A percentile compares a stretch with the other conserved stretches of the same genome.
Evolutionary conservation across 1,140 invertebrate genomes (phyloP).

Genomic region (Caenorhabditis latens): DNA sequence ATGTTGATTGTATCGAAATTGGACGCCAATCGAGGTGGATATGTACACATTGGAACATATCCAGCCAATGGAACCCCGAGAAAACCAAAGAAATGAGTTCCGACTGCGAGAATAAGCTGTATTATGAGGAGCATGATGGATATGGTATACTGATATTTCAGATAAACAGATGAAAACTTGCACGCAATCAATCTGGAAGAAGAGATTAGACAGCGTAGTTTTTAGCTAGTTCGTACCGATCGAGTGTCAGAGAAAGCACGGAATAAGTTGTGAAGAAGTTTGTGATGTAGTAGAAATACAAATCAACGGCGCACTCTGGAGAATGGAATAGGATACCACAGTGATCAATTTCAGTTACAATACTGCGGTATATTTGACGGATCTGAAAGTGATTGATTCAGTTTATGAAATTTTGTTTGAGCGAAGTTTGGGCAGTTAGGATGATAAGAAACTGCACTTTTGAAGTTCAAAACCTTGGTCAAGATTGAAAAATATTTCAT

Average conservation of each 20-base stretch:
- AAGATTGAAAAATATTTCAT: too few relatives aligned
- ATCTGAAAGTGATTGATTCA: background rate
- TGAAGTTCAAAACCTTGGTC: too few relatives aligned
- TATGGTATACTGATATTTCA: background rate
- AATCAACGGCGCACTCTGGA: background rate
- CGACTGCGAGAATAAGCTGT: background rate
- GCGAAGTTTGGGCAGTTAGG: background rate
- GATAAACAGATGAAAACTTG: background rate
- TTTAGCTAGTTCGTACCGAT: background rate
- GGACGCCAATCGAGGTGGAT: background rate
- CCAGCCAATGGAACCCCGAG: background rate
- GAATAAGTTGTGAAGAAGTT: constrained; percentile 13
- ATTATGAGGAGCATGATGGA: background rate
- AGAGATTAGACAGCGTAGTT: background rate
- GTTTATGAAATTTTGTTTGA: background rate
- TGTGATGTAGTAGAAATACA: constrained; percentile 25
- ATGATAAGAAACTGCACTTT: background rate
- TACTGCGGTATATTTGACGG: background rate
- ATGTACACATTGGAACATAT: constrained; percentile 25
- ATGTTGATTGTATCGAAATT: background rate
- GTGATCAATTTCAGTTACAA: background rate
- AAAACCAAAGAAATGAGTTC: background rate
- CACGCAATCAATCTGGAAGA: background rate
- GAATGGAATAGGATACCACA: constrained; percentile 12
- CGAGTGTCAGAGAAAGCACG: background rate